phyloP scores from a whole-genome alignment of 2,113 vertebrate genomes.

The Semicossyphus pulcher region DNA sequence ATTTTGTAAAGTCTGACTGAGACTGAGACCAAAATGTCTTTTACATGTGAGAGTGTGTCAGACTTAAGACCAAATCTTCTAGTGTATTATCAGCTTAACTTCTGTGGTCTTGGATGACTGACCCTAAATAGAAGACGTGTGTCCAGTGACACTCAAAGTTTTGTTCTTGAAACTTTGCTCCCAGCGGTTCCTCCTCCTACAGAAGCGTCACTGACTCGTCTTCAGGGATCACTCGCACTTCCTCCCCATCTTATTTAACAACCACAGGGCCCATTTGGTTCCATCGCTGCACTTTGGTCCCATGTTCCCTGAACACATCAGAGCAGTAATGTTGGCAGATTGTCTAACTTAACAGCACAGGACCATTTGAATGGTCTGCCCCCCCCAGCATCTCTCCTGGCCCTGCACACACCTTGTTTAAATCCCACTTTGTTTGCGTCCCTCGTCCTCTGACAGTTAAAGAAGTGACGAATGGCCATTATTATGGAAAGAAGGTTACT shows the following conservation, averaged over 20 bases:
- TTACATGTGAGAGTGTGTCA: no score
- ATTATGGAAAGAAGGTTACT: constrained; percentile 87
- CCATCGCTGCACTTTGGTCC: constrained; percentile 37
- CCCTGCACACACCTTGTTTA: constrained; percentile 47
- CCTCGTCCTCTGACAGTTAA: constrained; percentile 73
- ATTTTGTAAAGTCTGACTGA: no score
- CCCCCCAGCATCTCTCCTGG: not conserved
- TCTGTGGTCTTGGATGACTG: no score
- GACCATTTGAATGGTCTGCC: constrained; percentile 47
- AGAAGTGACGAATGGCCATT: constrained; percentile 82
- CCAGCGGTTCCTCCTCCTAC: not conserved
- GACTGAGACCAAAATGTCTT: no score
- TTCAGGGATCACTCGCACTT: not conserved
- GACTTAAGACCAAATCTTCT: no score
- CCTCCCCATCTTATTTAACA: constrained; percentile 56
- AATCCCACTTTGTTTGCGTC: constrained; percentile 67
- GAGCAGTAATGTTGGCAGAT: constrained; percentile 61
- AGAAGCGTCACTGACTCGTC: not conserved
- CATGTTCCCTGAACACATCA: constrained; percentile 76
- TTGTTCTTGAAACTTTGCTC: not conserved
- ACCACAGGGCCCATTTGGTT: constrained; percentile 32
- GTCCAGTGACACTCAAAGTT: not conserved
- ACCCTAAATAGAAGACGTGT: not conserved
- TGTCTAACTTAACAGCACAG: constrained; percentile 50
- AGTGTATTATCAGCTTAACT: no score